phyloP scores from a whole-genome alignment of 2,888 invertebrate species.

The Pycnomerus fuliginosus region DNA sequence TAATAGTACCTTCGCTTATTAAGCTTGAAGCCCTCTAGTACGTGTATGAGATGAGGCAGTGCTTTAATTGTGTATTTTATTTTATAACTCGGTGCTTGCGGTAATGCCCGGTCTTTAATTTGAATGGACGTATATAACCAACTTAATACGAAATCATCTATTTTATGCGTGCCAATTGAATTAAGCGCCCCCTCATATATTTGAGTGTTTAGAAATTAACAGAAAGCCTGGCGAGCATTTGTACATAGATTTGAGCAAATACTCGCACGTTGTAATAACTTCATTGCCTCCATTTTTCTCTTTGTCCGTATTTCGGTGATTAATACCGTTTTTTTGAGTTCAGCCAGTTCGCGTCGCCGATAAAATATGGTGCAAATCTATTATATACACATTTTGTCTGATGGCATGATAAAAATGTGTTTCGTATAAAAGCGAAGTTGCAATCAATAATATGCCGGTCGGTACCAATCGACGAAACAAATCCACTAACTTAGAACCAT shows the following conservation, averaged over 20 bases:
- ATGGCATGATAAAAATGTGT: slow-evolving; percentile 23
- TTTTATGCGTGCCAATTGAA: slow-evolving; percentile 38
- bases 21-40: slow-evolving; percentile 25
- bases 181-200: slow-evolving; percentile 28
- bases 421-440: slow-evolving; percentile 22
- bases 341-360: slow-evolving; percentile 4
- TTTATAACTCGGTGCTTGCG: slow-evolving; percentile 39
- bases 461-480: slow-evolving; percentile 35
- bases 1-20: slow-evolving; percentile 47
- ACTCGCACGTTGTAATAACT: too few relatives aligned
- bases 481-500: slow-evolving; percentile 36
- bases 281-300: too few relatives aligned
- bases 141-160: slow-evolving; percentile 38
- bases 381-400: slow-evolving; percentile 12
- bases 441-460: slow-evolving; percentile 39
- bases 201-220: slow-evolving; percentile 28
- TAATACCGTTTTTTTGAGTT: background rate
- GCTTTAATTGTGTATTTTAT: slow-evolving; percentile 42
- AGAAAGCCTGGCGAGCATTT: too few relatives aligned
- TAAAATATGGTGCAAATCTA: slow-evolving; percentile 15
- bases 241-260: too few relatives aligned
- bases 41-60: slow-evolving; percentile 19
- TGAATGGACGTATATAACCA: slow-evolving; percentile 32
- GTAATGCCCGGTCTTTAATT: slow-evolving; percentile 37
- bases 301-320: too few relatives aligned